phyloP scores from a whole-genome alignment of 2,888 invertebrate species.

The Halocaridina rubra region DNA sequence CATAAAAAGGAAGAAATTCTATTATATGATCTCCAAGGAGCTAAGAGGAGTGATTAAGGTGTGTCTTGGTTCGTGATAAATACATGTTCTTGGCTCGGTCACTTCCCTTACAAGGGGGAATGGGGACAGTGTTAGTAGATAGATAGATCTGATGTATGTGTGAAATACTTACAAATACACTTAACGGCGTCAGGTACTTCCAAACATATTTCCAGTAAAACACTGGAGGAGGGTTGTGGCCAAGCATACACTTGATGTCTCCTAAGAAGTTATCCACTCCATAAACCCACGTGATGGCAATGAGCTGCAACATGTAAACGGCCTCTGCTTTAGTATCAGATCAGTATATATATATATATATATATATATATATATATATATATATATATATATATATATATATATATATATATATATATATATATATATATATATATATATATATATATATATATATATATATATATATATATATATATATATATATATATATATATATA shows the following conservation, averaged over 20 bases:
- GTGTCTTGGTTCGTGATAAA: no score
- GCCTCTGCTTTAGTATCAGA: no score
- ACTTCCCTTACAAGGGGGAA: no score
- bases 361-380: no score
- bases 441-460: neutral
- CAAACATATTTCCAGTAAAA: constrained; percentile 81
- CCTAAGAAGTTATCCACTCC: constrained; percentile 72
- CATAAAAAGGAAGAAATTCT: no score
- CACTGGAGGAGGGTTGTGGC: constrained; percentile 73
- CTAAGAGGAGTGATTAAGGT: no score
- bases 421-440: neutral
- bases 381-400: no score
- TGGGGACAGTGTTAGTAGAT: no score
- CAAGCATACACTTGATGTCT: constrained; percentile 73
- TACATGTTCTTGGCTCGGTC: no score
- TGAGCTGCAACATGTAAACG: constrained; percentile 65
- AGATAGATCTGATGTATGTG: no score
- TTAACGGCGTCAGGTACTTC: constrained; percentile 78
- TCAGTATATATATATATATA: no score
- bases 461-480: neutral
- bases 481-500: neutral
- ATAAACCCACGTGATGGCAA: constrained; percentile 78
- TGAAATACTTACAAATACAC: constrained; percentile 77
- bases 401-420: no score
- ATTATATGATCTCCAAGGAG: neutral